Evolutionary conservation across 2,797 vertebrate species (phyloP).

Genomic region (Hozukius guyotensis): DNA sequence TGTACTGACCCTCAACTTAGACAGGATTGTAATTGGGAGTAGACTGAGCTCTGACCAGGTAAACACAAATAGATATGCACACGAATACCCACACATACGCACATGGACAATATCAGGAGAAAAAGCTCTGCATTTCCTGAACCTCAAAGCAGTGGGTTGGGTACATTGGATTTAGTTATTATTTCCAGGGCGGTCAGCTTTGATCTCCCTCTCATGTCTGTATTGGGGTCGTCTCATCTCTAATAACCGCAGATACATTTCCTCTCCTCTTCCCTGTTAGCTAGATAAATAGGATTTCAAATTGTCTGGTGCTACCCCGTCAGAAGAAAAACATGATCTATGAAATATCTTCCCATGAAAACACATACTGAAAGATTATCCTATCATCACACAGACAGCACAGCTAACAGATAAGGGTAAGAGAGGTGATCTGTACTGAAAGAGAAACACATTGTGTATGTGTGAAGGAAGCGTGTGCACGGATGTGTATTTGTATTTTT

Average conservation of each 20-base stretch:
- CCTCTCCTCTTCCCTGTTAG: conserved; percentile 67
- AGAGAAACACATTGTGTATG: conserved; percentile 27
- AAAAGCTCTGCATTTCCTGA: conserved; percentile 45
- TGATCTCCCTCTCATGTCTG: conserved; percentile 73
- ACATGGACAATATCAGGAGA: conserved; percentile 22
- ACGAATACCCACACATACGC: neutral
- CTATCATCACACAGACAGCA: conserved; percentile 70
- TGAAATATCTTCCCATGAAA: conserved; percentile 75
- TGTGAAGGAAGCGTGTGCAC: conserved; percentile 10
- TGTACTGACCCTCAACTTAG: conserved; percentile 53
- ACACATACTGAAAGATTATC: conserved; percentile 71
- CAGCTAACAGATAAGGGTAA: conserved; percentile 63
- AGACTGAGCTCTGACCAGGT: conserved; percentile 43
- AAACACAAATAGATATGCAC: conserved; percentile 30
- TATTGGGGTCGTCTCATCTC: conserved; percentile 68
- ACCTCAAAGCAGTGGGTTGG: conserved; percentile 55
- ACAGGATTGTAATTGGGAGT: conserved; percentile 51
- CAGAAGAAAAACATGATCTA: conserved; percentile 73
- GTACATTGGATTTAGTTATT: conserved; percentile 70
- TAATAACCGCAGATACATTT: conserved; percentile 75
- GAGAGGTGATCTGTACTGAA: conserved; percentile 51
- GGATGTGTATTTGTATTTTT: neutral
- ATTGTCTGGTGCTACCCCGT: conserved; percentile 71
- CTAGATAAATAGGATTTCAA: conserved; percentile 78
- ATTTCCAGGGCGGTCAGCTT: conserved; percentile 71